phyloP scores from a whole-genome alignment of 2,797 vertebrate species.

The Hemitrygon akajei region DNA sequence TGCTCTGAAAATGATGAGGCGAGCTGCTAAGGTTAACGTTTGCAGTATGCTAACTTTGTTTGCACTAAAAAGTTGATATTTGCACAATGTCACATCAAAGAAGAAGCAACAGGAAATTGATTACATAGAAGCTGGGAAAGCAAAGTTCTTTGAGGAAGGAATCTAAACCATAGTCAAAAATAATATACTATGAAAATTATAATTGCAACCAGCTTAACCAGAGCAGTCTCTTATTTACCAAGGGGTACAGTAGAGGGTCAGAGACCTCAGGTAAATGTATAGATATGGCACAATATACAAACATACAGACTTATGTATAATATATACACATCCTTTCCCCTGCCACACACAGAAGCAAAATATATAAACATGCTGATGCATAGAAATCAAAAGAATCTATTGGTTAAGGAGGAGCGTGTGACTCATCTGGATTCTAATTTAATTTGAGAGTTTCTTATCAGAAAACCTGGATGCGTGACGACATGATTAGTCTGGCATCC shows the following conservation, averaged over 20 bases:
- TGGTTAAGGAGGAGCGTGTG: neutral
- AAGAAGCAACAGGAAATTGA: neutral
- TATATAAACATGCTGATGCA: neutral
- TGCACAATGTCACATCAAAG: slow-evolving; percentile 18
- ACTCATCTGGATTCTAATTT: neutral
- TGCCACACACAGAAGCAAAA: neutral
- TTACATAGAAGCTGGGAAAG: neutral
- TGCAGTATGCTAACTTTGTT: slow-evolving; percentile 9
- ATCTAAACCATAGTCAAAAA: slow-evolving; percentile 5
- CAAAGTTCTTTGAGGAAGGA: slow-evolving; percentile 18
- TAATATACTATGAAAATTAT: slow-evolving; percentile 11
- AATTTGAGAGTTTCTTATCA: slow-evolving; percentile 14
- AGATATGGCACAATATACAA: neutral
- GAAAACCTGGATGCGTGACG: neutral
- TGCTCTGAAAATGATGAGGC: neutral
- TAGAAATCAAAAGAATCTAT: neutral
- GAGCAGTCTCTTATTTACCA: neutral
- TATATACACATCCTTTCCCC: neutral
- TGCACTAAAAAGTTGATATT: slow-evolving; percentile 13
- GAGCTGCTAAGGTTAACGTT: slow-evolving; percentile 19
- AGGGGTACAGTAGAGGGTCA: neutral
- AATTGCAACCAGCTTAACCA: slow-evolving; percentile 16
- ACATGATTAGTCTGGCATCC: neutral
- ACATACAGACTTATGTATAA: too few species aligned
- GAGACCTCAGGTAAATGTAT: neutral